Conservation (phyloP, 2,113 vertebrate genomes). For the Gopherus flavomarginatus region DNA sequence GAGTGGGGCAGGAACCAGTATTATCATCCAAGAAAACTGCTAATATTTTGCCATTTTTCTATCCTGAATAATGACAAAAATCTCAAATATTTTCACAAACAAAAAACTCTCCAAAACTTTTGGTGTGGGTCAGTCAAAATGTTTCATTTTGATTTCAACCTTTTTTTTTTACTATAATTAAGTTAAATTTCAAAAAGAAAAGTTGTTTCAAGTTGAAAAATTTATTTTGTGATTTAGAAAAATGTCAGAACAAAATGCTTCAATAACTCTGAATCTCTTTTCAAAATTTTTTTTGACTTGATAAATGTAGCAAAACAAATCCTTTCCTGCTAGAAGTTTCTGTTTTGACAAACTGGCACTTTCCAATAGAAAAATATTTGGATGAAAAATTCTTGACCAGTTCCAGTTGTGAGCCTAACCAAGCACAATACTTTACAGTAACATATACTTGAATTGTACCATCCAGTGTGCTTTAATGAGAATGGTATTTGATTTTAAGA, state of each 20-base stretch:
- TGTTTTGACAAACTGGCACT: background rate
- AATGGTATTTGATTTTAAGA: background rate
- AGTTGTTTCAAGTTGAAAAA: background rate
- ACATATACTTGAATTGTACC: background rate
- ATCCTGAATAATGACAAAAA: background rate
- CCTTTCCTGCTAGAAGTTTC: background rate
- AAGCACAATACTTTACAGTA: background rate
- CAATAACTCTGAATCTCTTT: background rate
- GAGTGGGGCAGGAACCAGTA: fast-evolving
- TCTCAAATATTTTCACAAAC: background rate
- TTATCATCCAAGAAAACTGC: background rate
- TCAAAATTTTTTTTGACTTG: background rate
- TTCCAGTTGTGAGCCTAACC: background rate
- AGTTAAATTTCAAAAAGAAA: background rate
- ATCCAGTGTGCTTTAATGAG: background rate
- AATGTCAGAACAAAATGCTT: background rate
- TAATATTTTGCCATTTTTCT: background rate
- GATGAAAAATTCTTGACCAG: background rate
- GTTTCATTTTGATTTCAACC: background rate
- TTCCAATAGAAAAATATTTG: background rate
- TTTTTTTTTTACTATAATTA: background rate
- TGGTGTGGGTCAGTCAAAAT: background rate
- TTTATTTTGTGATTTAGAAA: background rate
- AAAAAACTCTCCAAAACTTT: too few relatives aligned
- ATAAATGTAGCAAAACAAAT: background rate